phyloP scores from a whole-genome alignment of 2,888 invertebrate species.

The Girardia tigrina region DNA sequence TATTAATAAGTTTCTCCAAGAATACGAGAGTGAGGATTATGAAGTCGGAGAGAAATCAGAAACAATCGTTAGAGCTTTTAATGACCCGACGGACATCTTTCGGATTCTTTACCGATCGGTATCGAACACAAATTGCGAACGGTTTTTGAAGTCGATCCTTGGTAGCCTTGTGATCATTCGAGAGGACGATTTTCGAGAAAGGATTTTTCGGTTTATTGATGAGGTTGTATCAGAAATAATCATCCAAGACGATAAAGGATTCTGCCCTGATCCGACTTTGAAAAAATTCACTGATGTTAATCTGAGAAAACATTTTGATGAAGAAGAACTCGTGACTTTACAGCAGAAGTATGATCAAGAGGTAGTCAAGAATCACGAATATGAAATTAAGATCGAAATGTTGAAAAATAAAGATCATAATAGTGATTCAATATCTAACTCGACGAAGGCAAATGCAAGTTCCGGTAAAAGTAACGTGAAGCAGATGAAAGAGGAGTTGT shows the following conservation, averaged over 20 bases:
- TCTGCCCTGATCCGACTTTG: conserved; percentile 15
- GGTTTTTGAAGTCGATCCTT: conserved; percentile 79
- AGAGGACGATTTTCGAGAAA: conserved; percentile 61
- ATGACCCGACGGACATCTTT: conserved; percentile 75
- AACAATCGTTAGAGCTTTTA: conserved; percentile 29
- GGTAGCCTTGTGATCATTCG: conserved; percentile 81
- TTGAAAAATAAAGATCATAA: neutral
- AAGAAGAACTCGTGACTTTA: neutral
- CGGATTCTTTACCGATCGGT: conserved; percentile 74
- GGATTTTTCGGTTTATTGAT: neutral
- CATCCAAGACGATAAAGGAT: neutral
- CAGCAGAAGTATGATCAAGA: neutral
- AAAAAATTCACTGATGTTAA: neutral
- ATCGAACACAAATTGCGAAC: conserved; percentile 73
- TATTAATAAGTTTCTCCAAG: neutral
- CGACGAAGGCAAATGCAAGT: too few relatives aligned
- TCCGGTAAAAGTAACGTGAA: too few relatives aligned
- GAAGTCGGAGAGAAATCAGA: conserved; percentile 17
- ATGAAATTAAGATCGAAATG: neutral
- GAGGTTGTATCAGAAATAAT: neutral
- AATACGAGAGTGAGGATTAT: conserved; percentile 19
- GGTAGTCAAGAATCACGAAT: neutral
- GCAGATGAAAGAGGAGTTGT: too few relatives aligned
- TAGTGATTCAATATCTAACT: too few relatives aligned
- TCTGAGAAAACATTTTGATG: neutral